Percentiles rank a stretch among this genome's conserved stretches.
Evolutionary conservation across 2,113 vertebrate genomes (phyloP).

Genomic region (Podocnemis expansa): DNA sequence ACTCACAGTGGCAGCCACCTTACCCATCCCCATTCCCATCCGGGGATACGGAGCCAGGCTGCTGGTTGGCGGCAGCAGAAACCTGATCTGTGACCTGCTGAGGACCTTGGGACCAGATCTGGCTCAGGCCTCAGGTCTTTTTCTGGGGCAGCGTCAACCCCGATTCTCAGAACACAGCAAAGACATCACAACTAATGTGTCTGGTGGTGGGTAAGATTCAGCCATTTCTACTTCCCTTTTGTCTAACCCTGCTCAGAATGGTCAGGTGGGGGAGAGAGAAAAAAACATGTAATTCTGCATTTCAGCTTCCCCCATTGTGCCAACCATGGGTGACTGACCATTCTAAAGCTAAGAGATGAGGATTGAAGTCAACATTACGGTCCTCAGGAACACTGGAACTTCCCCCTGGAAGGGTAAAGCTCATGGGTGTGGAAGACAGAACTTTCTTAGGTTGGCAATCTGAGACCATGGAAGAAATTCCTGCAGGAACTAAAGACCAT

Average conservation of each 20-base stretch:
- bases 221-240: not conserved
- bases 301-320: not conserved
- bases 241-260: not conserved
- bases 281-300: not conserved
- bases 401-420: not conserved
- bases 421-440: not conserved
- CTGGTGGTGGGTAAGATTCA: not conserved
- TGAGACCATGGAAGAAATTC: not conserved
- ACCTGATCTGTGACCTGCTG: too few relatives aligned
- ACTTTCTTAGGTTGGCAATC: not conserved
- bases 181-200: not conserved
- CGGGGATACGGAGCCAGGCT: too few relatives aligned
- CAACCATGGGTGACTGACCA: not conserved
- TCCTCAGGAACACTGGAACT: not conserved
- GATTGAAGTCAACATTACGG: constrained; percentile 3
- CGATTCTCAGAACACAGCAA: not conserved
- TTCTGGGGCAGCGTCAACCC: too few relatives aligned
- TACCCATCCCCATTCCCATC: too few relatives aligned
- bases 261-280: not conserved
- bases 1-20: too few relatives aligned
- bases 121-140: too few relatives aligned
- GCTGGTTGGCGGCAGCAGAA: too few relatives aligned
- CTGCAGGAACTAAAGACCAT: not conserved
- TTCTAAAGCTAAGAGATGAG: not conserved
- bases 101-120: too few relatives aligned